phyloP scores from a whole-genome alignment of 2,113 vertebrate genomes.

The Pseudopipra pipra region DNA sequence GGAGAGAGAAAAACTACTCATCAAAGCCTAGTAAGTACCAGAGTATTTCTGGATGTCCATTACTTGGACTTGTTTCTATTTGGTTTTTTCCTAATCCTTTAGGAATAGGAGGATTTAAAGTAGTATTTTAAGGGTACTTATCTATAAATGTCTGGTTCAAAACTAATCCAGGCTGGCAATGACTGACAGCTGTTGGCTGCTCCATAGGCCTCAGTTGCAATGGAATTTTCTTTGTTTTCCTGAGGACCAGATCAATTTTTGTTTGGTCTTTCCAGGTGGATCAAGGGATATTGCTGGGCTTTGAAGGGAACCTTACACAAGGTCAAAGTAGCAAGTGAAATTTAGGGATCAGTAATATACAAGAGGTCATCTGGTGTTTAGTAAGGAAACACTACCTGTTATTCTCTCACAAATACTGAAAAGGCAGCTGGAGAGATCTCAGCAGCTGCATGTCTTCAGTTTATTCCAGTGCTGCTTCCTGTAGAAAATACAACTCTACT shows the following conservation, averaged over 20 bases:
- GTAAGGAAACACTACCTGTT: background rate
- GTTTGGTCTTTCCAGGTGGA: background rate
- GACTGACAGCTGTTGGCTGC: background rate
- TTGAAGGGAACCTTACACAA: background rate
- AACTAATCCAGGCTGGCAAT: background rate
- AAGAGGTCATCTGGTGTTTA: background rate
- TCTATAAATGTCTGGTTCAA: background rate
- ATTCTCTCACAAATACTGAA: background rate
- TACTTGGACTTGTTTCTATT: background rate
- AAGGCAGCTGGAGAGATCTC: background rate
- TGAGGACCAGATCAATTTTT: background rate
- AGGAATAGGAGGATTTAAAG: background rate
- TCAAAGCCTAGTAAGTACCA: slow-evolving; percentile 92
- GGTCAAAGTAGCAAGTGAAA: background rate
- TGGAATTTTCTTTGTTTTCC: background rate
- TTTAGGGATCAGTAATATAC: background rate
- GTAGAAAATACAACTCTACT: background rate
- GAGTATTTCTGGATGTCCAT: background rate
- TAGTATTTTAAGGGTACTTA: background rate
- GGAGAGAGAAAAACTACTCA: slow-evolving; percentile 91
- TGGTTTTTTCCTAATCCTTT: background rate
- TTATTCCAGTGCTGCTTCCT: slow-evolving; percentile 29
- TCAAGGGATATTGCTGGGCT: background rate
- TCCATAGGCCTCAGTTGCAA: rapidly evolving
- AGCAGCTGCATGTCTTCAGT: background rate